Base-by-base conservation (phyloP, 2,797 vertebrate species). In the Acridotheres tristis region DNA sequence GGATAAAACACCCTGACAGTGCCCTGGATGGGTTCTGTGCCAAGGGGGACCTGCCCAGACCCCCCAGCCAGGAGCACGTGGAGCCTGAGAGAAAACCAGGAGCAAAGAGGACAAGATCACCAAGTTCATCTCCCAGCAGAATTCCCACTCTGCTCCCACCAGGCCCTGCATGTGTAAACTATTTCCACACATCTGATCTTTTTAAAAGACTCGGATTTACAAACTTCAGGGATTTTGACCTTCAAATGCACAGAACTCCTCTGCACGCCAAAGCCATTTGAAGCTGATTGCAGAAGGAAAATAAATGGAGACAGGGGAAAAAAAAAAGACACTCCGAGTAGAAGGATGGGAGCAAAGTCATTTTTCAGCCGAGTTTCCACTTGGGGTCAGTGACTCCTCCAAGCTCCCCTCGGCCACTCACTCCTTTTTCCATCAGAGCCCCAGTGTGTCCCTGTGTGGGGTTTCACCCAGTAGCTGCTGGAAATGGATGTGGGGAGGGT, bases 151-250 rank as follows among this genome's bases (percentile, higher is more conserved):
- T 48, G 78, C 61, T 89, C 81, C 47, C 61, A 13, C 72, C 90
- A 86, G 88, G 80, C 92, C 67, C 80, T 7, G 1, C 84, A 10
- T 51, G 62, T 63, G 48, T 89, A 94, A 97, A 97, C 94, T 93
- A 50, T 78, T 94, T 78, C 89, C 58, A 67, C 6, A 7, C 57
- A 57, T 93, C 90, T 71, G 63, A 93, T 93, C 89, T 95, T 94
- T 87, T 76, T 81, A 90, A 92, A 93, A 78, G 61, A 32, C 75
- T 18, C 8, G 0, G 20, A 89, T 95, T 94, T 96, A 96, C 92
- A 96, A 96, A 97, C 95, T 97, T 94, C 16, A 23, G 82, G 96
- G 95, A 89, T 95, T 95, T 97, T 97, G 96, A 97, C 96, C 95
- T 96, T 94, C 62, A 89, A 75, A 89, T 1, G 6, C 68, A 42